Base-by-base conservation (phyloP, 2,888 invertebrate species). In the Willowsia nigromaculata region DNA sequence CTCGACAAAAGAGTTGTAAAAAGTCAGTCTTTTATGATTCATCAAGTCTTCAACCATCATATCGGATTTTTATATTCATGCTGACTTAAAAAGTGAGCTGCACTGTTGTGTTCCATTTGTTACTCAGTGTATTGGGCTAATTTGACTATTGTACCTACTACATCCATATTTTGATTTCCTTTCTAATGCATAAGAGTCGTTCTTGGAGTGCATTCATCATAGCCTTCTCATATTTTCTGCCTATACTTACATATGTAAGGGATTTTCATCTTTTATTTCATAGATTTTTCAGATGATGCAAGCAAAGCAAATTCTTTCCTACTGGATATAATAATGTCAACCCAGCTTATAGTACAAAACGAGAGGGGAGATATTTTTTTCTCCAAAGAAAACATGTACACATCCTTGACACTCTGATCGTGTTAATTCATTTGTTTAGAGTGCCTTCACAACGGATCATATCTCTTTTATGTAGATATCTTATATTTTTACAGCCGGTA, bases 11-110 rank as follows among this genome's bases (percentile, higher is more conserved):
- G 27, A 50, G 74, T 47, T 74, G 74, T 74, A 47, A 74, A 74
- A 74, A 78, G 33, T 30, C 76, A 78, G 30, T 78, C 37, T 71
- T 74, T 78, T 78, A 78, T 78, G 76, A 78, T 78, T 53, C 76
- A 78, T 78, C 30, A 22, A 40, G 33, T 50, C 76, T 18, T 78
- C 76, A 78, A 53, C 50, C 43, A 71, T 43, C 71, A 71, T 1
- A 43, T 43, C 71, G 71, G 37, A 71, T 9, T 40, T 3, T 22
- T 37, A 1, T 33, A 3, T 1, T 5, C 22, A 43, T 22, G 71
- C 9, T 43, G 71, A 71, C 43, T 71, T 43, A 71, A 71, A 62
- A 71, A 27, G n/a, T 37, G 13, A 7, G 1, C 18, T 65, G n/a
- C 50, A 50, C 18, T 50, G n/a, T 18, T 4, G 15, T 50, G 37